Percentiles rank a stretch among this genome's conserved stretches.
These are phyloP conservation scores for Hippocampus abdominalis DNA, from an alignment of 2,113 vertebrate species.

Conservation along the genomic window DNA sequence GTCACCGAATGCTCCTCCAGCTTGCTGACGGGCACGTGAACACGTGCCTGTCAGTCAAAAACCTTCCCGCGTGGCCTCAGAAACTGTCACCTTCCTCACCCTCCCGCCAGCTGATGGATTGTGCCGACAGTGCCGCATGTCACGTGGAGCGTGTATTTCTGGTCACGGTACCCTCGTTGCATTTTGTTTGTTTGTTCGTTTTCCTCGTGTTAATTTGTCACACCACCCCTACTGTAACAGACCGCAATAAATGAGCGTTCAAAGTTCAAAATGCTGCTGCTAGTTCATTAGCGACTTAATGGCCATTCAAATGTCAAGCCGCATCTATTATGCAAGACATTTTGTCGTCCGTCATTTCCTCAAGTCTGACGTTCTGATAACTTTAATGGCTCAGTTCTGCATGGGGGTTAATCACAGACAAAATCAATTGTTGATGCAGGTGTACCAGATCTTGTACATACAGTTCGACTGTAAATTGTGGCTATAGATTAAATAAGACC, in stretches of 20 bases:
- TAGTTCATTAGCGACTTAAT: background rate
- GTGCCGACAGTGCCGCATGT: constrained; percentile 26
- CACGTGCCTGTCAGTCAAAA: constrained; percentile 41
- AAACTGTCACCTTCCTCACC: constrained; percentile 25
- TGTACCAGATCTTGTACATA: no score
- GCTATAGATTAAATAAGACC: no score
- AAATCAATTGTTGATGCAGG: no score
- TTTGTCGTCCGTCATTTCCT: constrained; percentile 1
- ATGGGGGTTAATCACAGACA: no score
- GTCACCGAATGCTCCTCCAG: constrained; percentile 18
- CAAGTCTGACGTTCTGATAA: constrained; percentile 7
- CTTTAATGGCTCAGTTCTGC: background rate
- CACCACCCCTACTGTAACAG: background rate
- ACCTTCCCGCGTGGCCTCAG: constrained; percentile 24
- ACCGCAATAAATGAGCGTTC: background rate
- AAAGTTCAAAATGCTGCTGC: background rate
- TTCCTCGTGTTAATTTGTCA: background rate
- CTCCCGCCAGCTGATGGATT: constrained; percentile 12
- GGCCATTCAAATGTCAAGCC: background rate
- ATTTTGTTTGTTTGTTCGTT: constrained; percentile 17
- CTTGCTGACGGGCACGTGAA: constrained; percentile 35
- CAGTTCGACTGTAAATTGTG: no score
- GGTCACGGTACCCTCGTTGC: constrained; percentile 20
- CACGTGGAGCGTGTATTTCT: constrained; percentile 23
- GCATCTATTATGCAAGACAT: background rate